Base-by-base conservation (phyloP, 2,888 invertebrate genomes). In the Cheilosia vulpina region DNA sequence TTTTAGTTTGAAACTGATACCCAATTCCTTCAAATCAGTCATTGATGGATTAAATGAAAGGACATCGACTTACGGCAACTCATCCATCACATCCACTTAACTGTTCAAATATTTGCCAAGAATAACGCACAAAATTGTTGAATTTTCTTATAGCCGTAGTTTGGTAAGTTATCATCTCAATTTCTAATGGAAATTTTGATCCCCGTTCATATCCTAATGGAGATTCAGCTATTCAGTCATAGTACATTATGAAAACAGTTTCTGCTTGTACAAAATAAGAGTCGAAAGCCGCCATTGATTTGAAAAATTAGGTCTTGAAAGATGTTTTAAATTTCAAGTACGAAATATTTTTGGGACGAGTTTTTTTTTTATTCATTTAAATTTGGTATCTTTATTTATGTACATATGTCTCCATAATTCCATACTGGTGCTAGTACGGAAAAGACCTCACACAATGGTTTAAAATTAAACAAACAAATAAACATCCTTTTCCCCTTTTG, bases 1-100 rank as follows among this genome's bases (percentile, higher is more conserved):
- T 78, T 53, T 76, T 57, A 66, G 53, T 66, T 27, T 43, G 71
- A 76, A 79, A 84, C 53, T 81, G 72, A 85, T 81, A 77, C 71
- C 21, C 45, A 58, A 58, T 77, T 80, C 71, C 65, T 80, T 58
- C 27, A 72, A 68, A 68, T 81, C 80, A 76, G 71, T 80, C 66
- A 71, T 60, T 81, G 85, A 85, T 85, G 85, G 80, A 85, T 85
- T 81, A 68, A 57, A 77, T 24, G 45, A 34, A 53, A 69, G 77
- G 68, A 85, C 76, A 81, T 77, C 66, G 60, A 80, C 79, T 84
- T 76, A 71, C 73, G 75, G 80, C 43, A 79, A 76, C 80, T 72
- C 80, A 85, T 85, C 85, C 76, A 85, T 85, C 81, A 85, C 45
- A 85, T 81, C 81, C 81, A 85, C 85, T 85, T 85, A 85, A 81